Percentiles rank a stretch among this genome's conserved stretches.
phyloP scores from a whole-genome alignment of 2,888 invertebrate species.

The Epinotia bilunana region DNA sequence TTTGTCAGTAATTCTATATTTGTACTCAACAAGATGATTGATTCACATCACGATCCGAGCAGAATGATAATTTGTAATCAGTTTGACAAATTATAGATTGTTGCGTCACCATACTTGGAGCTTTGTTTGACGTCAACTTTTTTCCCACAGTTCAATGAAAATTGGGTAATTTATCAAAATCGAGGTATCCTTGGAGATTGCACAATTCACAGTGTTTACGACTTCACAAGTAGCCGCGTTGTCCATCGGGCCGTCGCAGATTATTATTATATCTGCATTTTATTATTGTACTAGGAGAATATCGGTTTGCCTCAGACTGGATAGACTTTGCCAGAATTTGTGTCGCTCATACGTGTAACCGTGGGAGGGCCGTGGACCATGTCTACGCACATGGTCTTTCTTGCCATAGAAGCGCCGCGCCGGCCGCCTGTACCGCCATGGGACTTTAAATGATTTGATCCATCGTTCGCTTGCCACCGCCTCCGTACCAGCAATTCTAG shows the following conservation, averaged over 20 bases:
- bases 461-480: too few relatives aligned
- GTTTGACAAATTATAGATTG: conserved; percentile 41
- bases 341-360: too few relatives aligned
- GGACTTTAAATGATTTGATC: too few relatives aligned
- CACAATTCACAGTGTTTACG: conserved; percentile 17
- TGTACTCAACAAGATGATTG: conserved; percentile 37
- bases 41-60: conserved; percentile 34
- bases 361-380: too few relatives aligned
- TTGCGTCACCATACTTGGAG: conserved; percentile 27
- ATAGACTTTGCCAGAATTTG: too few relatives aligned
- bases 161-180: conserved; percentile 39
- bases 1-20: conserved; percentile 50
- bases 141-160: conserved; percentile 41
- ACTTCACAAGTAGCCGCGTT: neutral
- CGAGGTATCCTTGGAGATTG: conserved; percentile 39
- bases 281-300: neutral
- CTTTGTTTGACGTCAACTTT: conserved; percentile 33
- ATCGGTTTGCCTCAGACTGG: too few relatives aligned
- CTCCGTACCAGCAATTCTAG: too few relatives aligned
- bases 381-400: too few relatives aligned
- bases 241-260: neutral
- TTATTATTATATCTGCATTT: neutral
- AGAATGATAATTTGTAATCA: conserved; percentile 41
- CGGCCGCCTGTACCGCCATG: too few relatives aligned
- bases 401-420: too few relatives aligned